A percentile compares a stretch with the other conserved stretches of the same genome.
Evolutionary conservation across 1,140 invertebrate species (phyloP).

Genomic region (Pogonomyrmex californicus): DNA sequence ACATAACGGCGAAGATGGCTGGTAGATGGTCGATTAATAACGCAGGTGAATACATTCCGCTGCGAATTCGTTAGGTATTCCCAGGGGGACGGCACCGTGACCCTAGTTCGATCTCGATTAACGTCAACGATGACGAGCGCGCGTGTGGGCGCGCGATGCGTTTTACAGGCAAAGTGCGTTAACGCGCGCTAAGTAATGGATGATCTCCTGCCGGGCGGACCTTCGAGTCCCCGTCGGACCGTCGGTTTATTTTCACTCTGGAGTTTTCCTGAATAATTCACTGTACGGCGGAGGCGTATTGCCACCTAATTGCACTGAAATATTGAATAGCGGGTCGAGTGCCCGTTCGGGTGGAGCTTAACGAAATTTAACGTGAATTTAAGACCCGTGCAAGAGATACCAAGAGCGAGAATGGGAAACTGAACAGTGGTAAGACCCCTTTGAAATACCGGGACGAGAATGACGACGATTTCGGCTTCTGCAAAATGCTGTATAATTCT

Average conservation of each 20-base stretch:
- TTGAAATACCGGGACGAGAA: conserved; percentile 5
- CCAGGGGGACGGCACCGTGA: conserved; percentile 45
- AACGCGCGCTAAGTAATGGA: conserved; percentile 76
- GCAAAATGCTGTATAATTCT: not conserved
- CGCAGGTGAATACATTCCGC: conserved; percentile 40
- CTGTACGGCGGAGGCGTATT: conserved; percentile 66
- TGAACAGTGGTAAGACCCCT: not conserved
- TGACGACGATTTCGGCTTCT: not conserved
- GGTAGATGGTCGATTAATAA: conserved; percentile 47
- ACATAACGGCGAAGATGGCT: not conserved
- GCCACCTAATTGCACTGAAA: conserved; percentile 78
- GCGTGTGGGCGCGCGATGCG: conserved; percentile 11
- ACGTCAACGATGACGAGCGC: conserved; percentile 62
- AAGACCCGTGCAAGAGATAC: conserved; percentile 33
- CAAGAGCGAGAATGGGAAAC: not conserved
- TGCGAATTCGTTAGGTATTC: conserved; percentile 48
- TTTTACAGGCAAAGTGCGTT: conserved; percentile 76
- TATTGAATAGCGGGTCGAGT: conserved; percentile 69
- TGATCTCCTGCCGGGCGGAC: conserved; percentile 45
- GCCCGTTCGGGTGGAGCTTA: conserved; percentile 39
- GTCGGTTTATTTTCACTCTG: conserved; percentile 73
- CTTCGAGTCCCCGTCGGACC: conserved; percentile 33
- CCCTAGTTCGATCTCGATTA: conserved; percentile 69
- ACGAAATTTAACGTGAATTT: conserved; percentile 66
- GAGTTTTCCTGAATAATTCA: conserved; percentile 79